These are phyloP conservation scores for Enteromius viviparus DNA, from an alignment of 2,797 vertebrate species.

Conservation along the genomic window DNA sequence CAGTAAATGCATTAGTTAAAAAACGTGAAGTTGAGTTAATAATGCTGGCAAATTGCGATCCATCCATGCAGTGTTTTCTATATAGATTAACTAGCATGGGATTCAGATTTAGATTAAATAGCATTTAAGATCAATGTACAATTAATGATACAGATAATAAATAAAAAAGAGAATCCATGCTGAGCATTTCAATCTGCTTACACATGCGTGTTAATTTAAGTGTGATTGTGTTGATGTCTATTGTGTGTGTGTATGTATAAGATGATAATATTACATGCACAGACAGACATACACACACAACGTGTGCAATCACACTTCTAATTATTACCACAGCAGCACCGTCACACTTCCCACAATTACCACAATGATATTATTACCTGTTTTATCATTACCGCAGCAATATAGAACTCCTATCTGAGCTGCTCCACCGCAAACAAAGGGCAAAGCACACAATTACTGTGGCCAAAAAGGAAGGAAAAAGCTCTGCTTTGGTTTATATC, in stretches of 20 bases:
- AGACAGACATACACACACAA: slow-evolving; percentile 6
- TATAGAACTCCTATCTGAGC: background rate
- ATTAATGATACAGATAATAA: background rate
- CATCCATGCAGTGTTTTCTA: background rate
- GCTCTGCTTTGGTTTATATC: slow-evolving; percentile 37
- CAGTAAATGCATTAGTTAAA: slow-evolving; percentile 31
- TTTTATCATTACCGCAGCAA: background rate
- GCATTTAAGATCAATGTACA: background rate
- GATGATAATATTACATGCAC: slow-evolving; percentile 25
- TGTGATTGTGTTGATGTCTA: background rate
- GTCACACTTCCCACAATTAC: slow-evolving; percentile 30
- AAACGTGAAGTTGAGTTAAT: slow-evolving; percentile 10
- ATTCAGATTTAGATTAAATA: background rate
- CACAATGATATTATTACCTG: background rate
- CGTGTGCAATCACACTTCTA: background rate
- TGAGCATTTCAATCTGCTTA: background rate
- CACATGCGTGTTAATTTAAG: background rate
- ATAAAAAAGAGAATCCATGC: background rate
- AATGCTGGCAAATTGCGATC: background rate
- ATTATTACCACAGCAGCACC: slow-evolving; percentile 25
- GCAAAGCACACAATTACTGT: background rate
- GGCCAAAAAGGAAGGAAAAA: slow-evolving; percentile 1
- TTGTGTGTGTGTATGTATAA: background rate
- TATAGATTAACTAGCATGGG: background rate
- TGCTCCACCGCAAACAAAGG: background rate